A percentile compares a stretch with the other conserved stretches of the same genome.
Evolutionary conservation across 2,888 invertebrate genomes (phyloP).

Genomic region (Hypena proboscidalis): DNA sequence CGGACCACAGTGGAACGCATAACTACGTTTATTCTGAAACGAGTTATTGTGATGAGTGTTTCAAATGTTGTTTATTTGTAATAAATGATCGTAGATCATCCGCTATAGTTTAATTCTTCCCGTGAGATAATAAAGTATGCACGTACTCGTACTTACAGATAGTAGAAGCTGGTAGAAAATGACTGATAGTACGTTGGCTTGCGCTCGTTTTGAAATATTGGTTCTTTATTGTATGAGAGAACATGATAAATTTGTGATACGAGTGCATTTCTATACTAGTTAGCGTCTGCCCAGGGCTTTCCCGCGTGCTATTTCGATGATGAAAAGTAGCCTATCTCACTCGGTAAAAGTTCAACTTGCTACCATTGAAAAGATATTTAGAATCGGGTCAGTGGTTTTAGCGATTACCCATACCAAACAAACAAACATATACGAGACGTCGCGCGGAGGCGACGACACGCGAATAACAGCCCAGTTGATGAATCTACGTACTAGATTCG

Average conservation of each 20-base stretch:
- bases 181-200: constrained; percentile 22
- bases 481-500: too few species aligned
- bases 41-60: constrained; percentile 25
- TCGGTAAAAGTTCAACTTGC: too few species aligned
- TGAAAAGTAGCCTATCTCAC: too few species aligned
- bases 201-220: constrained; percentile 17
- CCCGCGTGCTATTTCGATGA: too few species aligned
- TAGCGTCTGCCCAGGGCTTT: too few species aligned
- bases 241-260: constrained; percentile 15
- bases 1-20: constrained; percentile 63
- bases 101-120: constrained; percentile 34
- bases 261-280: constrained; percentile 3
- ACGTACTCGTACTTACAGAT: constrained; percentile 11
- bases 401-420: too few species aligned
- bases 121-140: constrained; percentile 34
- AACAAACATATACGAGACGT: too few species aligned
- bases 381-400: too few species aligned
- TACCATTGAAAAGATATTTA: too few species aligned
- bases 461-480: too few species aligned
- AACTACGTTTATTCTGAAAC: constrained; percentile 44
- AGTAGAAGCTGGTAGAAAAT: constrained; percentile 19
- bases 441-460: too few species aligned
- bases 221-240: constrained; percentile 11
- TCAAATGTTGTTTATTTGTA: constrained; percentile 34
- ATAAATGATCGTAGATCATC: constrained; percentile 37